These are phyloP conservation scores for Yoshiicerus persimilis DNA, from an alignment of 1,140 invertebrate species.

Conservation along the genomic window DNA sequence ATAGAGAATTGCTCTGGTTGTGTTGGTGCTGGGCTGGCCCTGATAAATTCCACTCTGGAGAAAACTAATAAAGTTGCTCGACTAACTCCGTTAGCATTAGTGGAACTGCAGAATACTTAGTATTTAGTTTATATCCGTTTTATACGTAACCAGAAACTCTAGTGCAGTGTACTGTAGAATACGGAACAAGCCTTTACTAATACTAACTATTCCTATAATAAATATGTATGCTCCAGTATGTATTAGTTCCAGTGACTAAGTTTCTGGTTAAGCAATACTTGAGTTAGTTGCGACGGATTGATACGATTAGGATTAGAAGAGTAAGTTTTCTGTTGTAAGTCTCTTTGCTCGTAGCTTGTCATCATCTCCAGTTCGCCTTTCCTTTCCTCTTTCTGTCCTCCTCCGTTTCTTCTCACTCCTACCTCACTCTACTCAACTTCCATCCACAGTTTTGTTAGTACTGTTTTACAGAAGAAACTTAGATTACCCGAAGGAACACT, in stretches of 20 bases:
- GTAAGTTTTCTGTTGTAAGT: neutral
- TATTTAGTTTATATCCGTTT: neutral
- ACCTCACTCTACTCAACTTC: neutral
- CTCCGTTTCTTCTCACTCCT: neutral
- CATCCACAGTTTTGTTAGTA: neutral
- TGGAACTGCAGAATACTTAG: neutral
- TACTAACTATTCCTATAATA: no score
- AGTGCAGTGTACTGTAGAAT: neutral
- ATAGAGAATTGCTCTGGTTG: neutral
- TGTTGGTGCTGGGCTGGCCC: neutral
- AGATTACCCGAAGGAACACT: slow-evolving; percentile 1
- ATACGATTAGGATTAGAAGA: slow-evolving; percentile 14
- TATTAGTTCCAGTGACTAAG: neutral
- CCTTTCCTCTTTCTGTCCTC: neutral
- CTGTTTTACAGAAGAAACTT: neutral
- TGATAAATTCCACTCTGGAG: slow-evolving; percentile 18
- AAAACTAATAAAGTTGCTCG: slow-evolving; percentile 14
- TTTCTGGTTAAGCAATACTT: neutral
- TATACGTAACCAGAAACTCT: neutral
- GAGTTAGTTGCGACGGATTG: neutral
- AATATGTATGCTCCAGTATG: neutral
- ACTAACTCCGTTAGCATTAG: neutral
- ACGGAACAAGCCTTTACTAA: neutral
- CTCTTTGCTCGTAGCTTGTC: neutral
- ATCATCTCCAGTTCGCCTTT: neutral